phyloP scores from a whole-genome alignment of 2,888 invertebrate genomes.

The Prosopocoilus inquinatus region DNA sequence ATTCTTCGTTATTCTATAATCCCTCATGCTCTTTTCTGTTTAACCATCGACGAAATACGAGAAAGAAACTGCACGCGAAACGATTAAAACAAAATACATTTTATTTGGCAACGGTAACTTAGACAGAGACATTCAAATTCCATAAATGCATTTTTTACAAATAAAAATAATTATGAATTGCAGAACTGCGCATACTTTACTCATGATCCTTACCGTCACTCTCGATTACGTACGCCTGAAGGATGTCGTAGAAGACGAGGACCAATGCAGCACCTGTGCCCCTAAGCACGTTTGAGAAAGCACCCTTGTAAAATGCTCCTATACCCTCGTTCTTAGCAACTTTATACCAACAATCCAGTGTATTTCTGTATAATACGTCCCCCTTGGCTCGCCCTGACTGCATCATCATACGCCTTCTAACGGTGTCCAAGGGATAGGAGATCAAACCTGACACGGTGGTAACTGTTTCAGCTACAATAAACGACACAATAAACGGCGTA shows the following conservation, averaged over 20 bases:
- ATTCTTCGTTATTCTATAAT: no score
- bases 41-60: no score
- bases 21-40: no score
- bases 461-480: constrained; percentile 89
- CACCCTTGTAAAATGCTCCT: constrained; percentile 93
- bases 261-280: constrained; percentile 95
- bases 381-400: constrained; percentile 84
- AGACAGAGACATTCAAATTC: no score
- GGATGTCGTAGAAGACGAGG: constrained; percentile 78
- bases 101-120: no score
- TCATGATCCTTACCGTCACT: background rate
- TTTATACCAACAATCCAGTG: constrained; percentile 87
- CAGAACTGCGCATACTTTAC: no score
- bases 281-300: constrained; percentile 90
- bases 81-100: no score
- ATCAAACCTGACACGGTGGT: constrained; percentile 89
- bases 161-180: no score
- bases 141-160: no score
- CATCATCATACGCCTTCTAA: constrained; percentile 98
- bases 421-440: constrained; percentile 96
- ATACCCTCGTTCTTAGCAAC: constrained; percentile 81
- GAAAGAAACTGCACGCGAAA: no score
- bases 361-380: constrained; percentile 86
- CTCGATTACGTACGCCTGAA: constrained; percentile 5
- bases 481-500: constrained; percentile 87